Percentiles rank a stretch among this genome's conserved stretches.
These are phyloP conservation scores for Enteromius fasciolatus DNA, from an alignment of 2,797 vertebrate species.

Conservation along the genomic window DNA sequence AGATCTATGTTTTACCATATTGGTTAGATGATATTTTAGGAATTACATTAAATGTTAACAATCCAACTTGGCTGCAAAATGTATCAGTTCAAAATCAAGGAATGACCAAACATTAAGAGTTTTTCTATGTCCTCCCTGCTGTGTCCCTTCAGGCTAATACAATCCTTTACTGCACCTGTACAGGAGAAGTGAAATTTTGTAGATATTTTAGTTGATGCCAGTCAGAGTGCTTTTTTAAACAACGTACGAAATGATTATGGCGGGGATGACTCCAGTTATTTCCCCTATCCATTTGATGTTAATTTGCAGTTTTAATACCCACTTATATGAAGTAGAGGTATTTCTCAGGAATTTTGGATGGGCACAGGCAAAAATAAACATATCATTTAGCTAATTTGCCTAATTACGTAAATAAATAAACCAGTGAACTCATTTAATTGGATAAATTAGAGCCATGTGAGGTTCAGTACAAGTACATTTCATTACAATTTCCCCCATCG, in stretches of 20 bases:
- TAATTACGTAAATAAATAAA: constrained; percentile 40
- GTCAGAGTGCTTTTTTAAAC: constrained; percentile 7
- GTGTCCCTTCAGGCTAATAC: not conserved
- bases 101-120: not conserved
- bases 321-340: constrained; percentile 36
- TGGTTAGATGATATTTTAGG: constrained; percentile 30
- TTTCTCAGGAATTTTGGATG: constrained; percentile 47
- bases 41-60: constrained; percentile 50
- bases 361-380: constrained; percentile 49
- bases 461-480: not conserved
- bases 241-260: not conserved
- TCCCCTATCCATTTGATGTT: constrained; percentile 36
- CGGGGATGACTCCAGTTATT: constrained; percentile 20
- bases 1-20: constrained; percentile 52
- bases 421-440: constrained; percentile 21
- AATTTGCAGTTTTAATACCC: constrained; percentile 53
- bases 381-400: constrained; percentile 41
- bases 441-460: constrained; percentile 20
- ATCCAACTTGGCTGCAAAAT: constrained; percentile 49
- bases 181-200: constrained; percentile 26
- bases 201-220: constrained; percentile 5
- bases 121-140: constrained; percentile 5
- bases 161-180: constrained; percentile 23
- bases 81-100: constrained; percentile 1
- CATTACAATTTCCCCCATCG: not conserved